A percentile compares a stretch with the other conserved stretches of the same genome.
Conservation (phyloP, 2,113 vertebrate species). For the Cathartes aura region DNA sequence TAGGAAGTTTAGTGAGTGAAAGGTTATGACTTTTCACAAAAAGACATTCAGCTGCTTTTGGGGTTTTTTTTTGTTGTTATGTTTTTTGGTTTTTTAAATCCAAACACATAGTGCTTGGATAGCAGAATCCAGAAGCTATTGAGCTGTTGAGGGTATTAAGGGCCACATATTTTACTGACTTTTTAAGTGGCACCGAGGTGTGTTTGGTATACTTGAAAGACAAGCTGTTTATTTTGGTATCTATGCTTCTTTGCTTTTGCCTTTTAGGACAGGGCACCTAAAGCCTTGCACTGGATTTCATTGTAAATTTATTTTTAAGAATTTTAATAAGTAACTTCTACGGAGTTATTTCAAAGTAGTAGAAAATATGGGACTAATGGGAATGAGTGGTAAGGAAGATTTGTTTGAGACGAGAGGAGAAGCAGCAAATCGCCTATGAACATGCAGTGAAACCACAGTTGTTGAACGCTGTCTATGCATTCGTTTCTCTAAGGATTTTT, state of each 20-base stretch:
- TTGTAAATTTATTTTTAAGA: neutral
- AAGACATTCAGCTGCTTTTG: neutral
- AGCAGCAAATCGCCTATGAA: neutral
- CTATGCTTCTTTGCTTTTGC: neutral
- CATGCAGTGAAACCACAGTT: neutral
- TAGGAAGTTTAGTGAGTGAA: neutral
- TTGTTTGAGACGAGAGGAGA: neutral
- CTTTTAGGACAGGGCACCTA: neutral
- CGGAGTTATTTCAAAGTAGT: neutral
- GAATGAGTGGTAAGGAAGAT: neutral
- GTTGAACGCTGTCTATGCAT: neutral
- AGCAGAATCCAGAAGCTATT: neutral
- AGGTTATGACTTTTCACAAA: neutral
- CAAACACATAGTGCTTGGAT: neutral
- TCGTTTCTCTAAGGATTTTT: neutral
- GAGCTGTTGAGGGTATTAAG: neutral
- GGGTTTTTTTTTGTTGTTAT: neutral
- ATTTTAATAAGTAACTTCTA: neutral
- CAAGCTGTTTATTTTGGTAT: neutral
- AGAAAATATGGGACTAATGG: neutral
- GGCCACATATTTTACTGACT: neutral
- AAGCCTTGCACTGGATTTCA: neutral
- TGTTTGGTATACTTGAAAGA: neutral
- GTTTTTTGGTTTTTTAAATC: neutral
- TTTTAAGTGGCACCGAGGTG: neutral